Percentiles rank a stretch among this genome's conserved stretches.
Evolutionary conservation across 2,888 invertebrate species (phyloP).

Genomic region (Spodoptera exigua): DNA sequence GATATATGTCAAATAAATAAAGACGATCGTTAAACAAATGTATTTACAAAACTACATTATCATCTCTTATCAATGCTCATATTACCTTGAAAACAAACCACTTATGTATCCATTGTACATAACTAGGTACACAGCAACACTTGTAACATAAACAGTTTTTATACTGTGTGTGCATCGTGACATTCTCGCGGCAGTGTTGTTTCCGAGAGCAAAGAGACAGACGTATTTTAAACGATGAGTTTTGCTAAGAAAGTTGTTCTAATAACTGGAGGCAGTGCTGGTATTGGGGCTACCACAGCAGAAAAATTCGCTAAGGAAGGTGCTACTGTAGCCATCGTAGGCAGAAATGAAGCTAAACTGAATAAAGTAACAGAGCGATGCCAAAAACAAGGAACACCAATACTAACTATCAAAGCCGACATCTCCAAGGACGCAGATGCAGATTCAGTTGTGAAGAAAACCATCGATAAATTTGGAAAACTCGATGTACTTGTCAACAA

Average conservation of each 20-base stretch:
- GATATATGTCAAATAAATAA: too few species aligned
- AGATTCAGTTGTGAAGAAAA: conserved; percentile 55
- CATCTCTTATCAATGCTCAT: too few species aligned
- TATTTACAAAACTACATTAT: too few species aligned
- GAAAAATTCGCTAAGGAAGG: conserved; percentile 67
- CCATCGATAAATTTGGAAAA: conserved; percentile 60
- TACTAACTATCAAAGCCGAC: conserved; percentile 61
- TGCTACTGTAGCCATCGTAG: conserved; percentile 66
- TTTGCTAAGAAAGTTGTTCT: conserved; percentile 69
- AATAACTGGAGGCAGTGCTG: conserved; percentile 70
- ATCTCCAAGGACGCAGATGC: conserved; percentile 61
- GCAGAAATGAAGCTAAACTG: conserved; percentile 68
- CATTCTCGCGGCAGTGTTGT: too few species aligned
- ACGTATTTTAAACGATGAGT: conserved; percentile 57
- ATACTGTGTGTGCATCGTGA: too few species aligned
- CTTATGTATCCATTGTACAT: too few species aligned
- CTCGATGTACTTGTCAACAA: conserved; percentile 67
- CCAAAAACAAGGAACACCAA: conserved; percentile 43
- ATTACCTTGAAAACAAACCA: too few species aligned
- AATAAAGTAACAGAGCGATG: conserved; percentile 59
- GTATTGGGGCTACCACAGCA: conserved; percentile 72
- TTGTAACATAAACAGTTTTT: too few species aligned
- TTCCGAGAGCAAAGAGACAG: background rate
- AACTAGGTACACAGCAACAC: too few species aligned
- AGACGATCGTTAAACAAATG: too few species aligned